Base-by-base conservation (phyloP, 1,140 invertebrate species). In the Brachionus rotundiformis region DNA sequence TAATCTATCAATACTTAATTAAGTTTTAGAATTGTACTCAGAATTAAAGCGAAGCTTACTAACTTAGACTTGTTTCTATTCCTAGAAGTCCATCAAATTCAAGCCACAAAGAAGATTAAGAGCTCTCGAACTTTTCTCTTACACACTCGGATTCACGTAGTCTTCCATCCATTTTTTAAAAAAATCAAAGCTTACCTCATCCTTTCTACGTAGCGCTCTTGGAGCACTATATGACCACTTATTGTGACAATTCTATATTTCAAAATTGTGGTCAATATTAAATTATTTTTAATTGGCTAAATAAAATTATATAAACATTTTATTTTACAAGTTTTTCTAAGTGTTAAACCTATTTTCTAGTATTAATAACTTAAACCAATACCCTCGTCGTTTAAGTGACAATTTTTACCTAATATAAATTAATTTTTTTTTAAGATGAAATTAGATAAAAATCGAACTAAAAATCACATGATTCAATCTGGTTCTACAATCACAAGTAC, bases 1-100 rank as follows among this genome's bases (percentile, higher is more conserved):
- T 68, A 68, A 68, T 68, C 63, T 68, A 68, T 68, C 63, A 68
- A 68, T 68, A 68, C 33, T 68, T 68, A 36, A 68, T 19, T 33
- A n/a, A 33, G 16, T 23, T 39, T 33, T n/a, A 39, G 19, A 68
- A 23, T 7, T 54, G 47, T 54, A 54, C n/a, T n/a, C 3, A 54
- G 19, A 54, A 8, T 19, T 54, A 19, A 7, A 54, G 47, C 19
- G 63, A 68, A 36, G 63, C 63, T 36, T 68, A 68, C 63, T 68
- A 36, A 13, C 33, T 10, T 11, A 68, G 31, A 5, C 33, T 68
- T 68, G 11, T 33, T 63, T 29, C 29, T 63, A 29, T 63, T 31
- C 19, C 29, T 29, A 27, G 31, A 68, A 68, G 31, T 68, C 63
- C 31, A 68, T 68, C 63, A 68, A 68, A 68, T n/a, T 29, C 6